These are phyloP conservation scores for Pocillopora damicornis DNA, from an alignment of 64 coral and sea anemone genomes.

Conservation along the genomic window DNA sequence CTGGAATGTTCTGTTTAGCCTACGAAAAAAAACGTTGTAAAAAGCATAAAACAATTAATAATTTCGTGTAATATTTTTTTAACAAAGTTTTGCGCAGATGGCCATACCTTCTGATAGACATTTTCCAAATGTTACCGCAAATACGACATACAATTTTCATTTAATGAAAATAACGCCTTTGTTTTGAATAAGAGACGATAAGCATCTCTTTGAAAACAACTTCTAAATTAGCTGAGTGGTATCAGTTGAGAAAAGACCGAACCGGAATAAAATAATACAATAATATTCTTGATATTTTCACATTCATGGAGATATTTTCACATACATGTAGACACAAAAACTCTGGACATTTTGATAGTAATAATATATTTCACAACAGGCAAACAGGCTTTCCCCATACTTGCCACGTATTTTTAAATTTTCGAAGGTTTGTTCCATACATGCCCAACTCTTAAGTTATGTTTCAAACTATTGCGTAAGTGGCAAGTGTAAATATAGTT, in stretches of 20 bases:
- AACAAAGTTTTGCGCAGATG: not conserved
- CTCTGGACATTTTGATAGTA: no score
- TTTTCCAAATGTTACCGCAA: not conserved
- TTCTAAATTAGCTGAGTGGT: conserved; percentile 15
- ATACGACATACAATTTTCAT: not conserved
- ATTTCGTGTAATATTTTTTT: not conserved
- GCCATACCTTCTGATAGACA: not conserved
- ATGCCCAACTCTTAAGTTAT: no score
- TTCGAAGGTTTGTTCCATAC: no score
- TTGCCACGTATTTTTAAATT: no score
- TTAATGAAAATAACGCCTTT: not conserved
- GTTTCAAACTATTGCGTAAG: no score
- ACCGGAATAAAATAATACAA: not conserved
- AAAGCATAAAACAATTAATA: not conserved
- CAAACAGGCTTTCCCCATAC: no score
- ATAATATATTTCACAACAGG: no score
- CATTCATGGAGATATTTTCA: no score
- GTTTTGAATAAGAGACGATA: not conserved
- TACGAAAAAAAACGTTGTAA: not conserved
- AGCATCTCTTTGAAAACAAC: conserved; percentile 7
- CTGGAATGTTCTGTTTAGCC: not conserved
- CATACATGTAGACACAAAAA: no score
- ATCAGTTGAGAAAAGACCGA: not conserved
- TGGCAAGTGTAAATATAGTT: no score
- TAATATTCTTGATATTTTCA: not conserved